Percentiles rank a stretch among this genome's conserved stretches.
These are phyloP conservation scores for Phylloscopus trochilus DNA, from an alignment of 2,113 vertebrate genomes.

Conservation along the genomic window DNA sequence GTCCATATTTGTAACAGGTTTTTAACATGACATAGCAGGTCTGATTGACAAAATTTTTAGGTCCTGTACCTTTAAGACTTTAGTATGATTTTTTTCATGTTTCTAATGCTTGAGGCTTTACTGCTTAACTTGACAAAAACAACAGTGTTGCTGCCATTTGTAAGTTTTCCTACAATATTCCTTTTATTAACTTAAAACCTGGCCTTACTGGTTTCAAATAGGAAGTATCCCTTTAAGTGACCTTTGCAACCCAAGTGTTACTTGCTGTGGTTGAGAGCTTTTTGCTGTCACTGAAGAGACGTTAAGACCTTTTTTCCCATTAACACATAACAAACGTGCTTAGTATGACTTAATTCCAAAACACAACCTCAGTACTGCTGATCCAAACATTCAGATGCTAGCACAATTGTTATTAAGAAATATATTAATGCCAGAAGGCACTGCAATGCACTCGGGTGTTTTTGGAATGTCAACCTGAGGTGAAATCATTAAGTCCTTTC, in stretches of 20 bases:
- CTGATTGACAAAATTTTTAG: constrained; percentile 75
- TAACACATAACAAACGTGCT: constrained; percentile 20
- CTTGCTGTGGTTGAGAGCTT: constrained; percentile 72
- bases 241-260: constrained; percentile 84
- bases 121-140: constrained; percentile 72
- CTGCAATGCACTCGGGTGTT: neutral
- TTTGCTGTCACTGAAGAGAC: constrained; percentile 49
- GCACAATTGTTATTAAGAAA: neutral
- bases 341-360: constrained; percentile 60
- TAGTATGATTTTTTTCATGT: constrained; percentile 78
- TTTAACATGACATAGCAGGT: constrained; percentile 79
- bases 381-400: constrained; percentile 2
- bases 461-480: neutral
- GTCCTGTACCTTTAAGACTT: constrained; percentile 73
- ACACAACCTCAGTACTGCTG: constrained; percentile 10
- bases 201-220: constrained; percentile 78
- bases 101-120: constrained; percentile 76
- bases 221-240: constrained; percentile 81
- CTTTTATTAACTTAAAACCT: constrained; percentile 77
- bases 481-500: neutral
- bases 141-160: constrained; percentile 78
- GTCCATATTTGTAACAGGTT: constrained; percentile 81
- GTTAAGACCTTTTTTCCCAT: constrained; percentile 51
- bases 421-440: neutral
- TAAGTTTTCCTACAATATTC: constrained; percentile 77